Evolutionary conservation across 2,888 invertebrate species (phyloP).

Genomic region (Deladenus siricidicola): DNA sequence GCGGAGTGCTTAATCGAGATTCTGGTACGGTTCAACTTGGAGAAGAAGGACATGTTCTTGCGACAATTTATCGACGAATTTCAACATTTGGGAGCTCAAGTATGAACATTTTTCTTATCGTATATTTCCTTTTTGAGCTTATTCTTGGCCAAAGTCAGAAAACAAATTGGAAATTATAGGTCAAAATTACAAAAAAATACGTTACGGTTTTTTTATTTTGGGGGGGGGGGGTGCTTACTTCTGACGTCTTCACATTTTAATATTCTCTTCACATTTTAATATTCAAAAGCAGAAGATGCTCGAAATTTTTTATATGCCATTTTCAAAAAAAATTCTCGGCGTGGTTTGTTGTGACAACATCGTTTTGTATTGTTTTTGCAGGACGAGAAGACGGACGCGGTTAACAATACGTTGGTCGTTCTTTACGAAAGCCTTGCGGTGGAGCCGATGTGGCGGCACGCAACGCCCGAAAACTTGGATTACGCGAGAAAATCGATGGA

Average conservation of each 20-base stretch:
- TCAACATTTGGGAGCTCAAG: conserved; percentile 69
- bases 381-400: conserved; percentile 63
- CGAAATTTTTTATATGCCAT: background rate
- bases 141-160: too few species aligned
- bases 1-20: conserved; percentile 47
- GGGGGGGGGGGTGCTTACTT: too few species aligned
- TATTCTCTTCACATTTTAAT: conserved; percentile 1
- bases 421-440: conserved; percentile 55
- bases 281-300: background rate
- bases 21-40: conserved; percentile 39
- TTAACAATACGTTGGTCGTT: conserved; percentile 68
- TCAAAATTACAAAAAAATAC: too few species aligned
- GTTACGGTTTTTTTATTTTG: too few species aligned
- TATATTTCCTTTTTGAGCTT: too few species aligned
- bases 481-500: conserved; percentile 76
- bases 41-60: conserved; percentile 65
- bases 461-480: conserved; percentile 62
- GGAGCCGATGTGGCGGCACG: conserved; percentile 60
- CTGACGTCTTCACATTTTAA: background rate
- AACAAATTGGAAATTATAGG: too few species aligned
- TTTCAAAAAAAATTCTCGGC: background rate
- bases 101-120: too few species aligned
- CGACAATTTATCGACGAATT: conserved; percentile 73
- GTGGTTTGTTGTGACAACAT: background rate
- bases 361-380: conserved; percentile 8